Conservation (phyloP, 2,888 invertebrate genomes). For the Athalia rosae region DNA sequence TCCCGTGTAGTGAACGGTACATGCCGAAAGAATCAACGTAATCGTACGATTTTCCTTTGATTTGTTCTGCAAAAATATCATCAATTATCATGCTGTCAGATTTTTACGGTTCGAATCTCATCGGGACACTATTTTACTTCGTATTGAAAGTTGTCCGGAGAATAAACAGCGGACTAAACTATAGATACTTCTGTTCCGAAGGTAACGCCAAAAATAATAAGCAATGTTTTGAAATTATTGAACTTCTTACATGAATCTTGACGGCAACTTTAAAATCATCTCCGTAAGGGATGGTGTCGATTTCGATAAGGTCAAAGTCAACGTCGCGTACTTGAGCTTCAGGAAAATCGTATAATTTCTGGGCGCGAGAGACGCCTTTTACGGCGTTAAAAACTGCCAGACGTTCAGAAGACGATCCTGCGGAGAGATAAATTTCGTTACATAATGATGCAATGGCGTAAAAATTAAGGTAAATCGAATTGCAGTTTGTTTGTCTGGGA, state of each 20-base stretch:
- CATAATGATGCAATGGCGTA: background rate
- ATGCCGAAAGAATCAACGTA: conserved; percentile 79
- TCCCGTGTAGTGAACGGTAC: conserved; percentile 83
- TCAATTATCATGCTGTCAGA: conserved; percentile 11
- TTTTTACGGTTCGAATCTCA: no score
- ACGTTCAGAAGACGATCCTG: conserved; percentile 79
- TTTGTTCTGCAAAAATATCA: conserved; percentile 75
- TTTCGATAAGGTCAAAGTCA: conserved; percentile 80
- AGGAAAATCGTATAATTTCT: conserved; percentile 79
- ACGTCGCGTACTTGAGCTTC: conserved; percentile 79
- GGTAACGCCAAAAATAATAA: no score
- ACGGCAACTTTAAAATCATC: conserved; percentile 81
- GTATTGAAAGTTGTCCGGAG: background rate
- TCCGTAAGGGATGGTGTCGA: conserved; percentile 80
- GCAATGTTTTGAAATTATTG: no score
- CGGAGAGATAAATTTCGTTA: conserved; percentile 17
- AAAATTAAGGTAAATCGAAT: background rate
- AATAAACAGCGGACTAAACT: no score
- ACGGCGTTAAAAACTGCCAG: conserved; percentile 82
- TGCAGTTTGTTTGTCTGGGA: conserved; percentile 32
- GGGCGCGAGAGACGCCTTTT: conserved; percentile 78
- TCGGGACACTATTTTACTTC: no score
- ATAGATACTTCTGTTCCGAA: no score
- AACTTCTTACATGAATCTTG: conserved; percentile 76
- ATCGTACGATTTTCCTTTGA: conserved; percentile 80